A percentile compares a stretch with the other conserved stretches of the same genome.
phyloP scores from a whole-genome alignment of 1,140 invertebrate species.

The Drosophila sucinea region DNA sequence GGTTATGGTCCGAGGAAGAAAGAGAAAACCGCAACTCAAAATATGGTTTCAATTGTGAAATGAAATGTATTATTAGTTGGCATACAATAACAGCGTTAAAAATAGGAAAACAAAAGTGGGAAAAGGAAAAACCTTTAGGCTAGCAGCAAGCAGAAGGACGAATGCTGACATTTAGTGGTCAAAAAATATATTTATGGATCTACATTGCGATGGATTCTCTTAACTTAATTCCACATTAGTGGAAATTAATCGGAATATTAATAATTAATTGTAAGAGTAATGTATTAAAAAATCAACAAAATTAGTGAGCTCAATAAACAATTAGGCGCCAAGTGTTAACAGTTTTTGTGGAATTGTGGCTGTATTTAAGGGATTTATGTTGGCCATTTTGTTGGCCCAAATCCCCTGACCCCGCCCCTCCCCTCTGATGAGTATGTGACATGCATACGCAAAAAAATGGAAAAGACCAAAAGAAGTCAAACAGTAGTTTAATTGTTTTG shows the following conservation, averaged over 20 bases:
- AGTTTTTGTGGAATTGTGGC: not conserved
- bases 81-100: constrained; percentile 1
- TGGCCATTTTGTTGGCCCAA: constrained; percentile 4
- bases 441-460: constrained; percentile 49
- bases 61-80: not conserved
- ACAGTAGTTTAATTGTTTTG: constrained; percentile 67
- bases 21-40: not conserved
- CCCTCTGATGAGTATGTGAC: constrained; percentile 57
- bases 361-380: constrained; percentile 11
- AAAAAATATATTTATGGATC: not conserved
- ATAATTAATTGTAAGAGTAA: constrained; percentile 27
- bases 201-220: too few species aligned
- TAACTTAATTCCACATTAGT: too few species aligned
- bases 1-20: too few species aligned
- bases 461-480: constrained; percentile 42
- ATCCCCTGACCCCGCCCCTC: not conserved
- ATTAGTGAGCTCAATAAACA: constrained; percentile 66
- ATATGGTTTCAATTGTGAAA: constrained; percentile 8
- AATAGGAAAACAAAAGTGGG: not conserved
- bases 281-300: constrained; percentile 35
- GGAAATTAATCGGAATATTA: not conserved
- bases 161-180: not conserved
- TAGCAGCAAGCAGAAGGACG: not conserved
- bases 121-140: not conserved
- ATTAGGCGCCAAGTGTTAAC: constrained; percentile 62